Evolutionary conservation across 2,888 invertebrate species (phyloP), one percentile per base, ranked within the genome.

Genomic region (Himalopsyche tibetana): DNA sequence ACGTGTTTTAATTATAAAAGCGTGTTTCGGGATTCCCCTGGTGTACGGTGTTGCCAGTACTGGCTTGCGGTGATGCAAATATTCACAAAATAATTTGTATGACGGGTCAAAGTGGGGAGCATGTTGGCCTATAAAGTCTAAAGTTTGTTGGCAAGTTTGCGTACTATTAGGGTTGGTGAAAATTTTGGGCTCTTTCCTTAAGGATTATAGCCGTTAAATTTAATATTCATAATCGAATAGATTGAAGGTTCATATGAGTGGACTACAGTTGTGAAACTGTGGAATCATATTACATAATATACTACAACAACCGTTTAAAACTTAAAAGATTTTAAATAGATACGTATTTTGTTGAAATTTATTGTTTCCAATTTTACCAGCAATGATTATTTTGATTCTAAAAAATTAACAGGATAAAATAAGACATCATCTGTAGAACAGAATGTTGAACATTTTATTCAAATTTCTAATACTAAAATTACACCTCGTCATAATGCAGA

Each of bases 1-100:
- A 82, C 82, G 82, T 82, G 82, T 38, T 82, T 51, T 82, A 55
- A 82, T 82, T 82, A 82, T 82, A 28, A 82, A 82, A 82, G 55
- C 82, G 28, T 51, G 82, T 80, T 80, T 40, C 80, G 80, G 80
- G 45, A 42, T n/a, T 42, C 80, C 80, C 80, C 42, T 28, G 42
- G 80, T 45, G 45, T 42, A 63, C 63, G 63, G 74, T 74, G 74
- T 38, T 74, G 74, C 74, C 38, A 74, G 74, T 74, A 36, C 36
- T 74, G 36, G 74, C 28, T 36, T 74, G 74, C 74, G 36, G 74
- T 74, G 36, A 28, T 38, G 36, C 74, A 74, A 74, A 74, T 74
- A 74, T 74, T 74, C 74, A 74, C 74, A 74, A 74, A 74, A 74
- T 74, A 74, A 74, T 74, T 74, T 74, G 74, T 74, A 74, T 74